Percentiles rank a stretch among this genome's conserved stretches.
phyloP scores from a whole-genome alignment of 2,888 invertebrate species.

The Terebella lapidaria region DNA sequence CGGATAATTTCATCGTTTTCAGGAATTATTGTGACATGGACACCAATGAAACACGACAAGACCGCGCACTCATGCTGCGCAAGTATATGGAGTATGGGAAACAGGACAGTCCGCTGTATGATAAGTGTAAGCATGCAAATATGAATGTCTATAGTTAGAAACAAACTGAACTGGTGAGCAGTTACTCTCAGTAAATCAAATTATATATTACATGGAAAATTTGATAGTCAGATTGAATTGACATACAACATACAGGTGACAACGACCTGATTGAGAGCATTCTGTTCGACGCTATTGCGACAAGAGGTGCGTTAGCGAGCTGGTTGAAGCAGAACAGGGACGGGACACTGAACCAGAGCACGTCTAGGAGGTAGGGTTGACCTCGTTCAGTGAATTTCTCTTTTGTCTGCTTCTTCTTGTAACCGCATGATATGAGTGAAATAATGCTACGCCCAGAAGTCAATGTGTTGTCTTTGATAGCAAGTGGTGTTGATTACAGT shows the following conservation, averaged over 20 bases:
- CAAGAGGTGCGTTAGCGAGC: conserved; percentile 30
- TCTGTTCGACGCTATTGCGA: conserved; percentile 45
- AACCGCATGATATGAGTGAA: no score
- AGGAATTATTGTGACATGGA: conserved; percentile 24
- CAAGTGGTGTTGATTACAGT: no score
- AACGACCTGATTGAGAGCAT: conserved; percentile 38
- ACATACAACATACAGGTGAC: conserved; percentile 36
- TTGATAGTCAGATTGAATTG: background rate
- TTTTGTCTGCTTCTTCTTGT: no score
- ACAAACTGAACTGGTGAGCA: no score
- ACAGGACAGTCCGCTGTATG: conserved; percentile 7
- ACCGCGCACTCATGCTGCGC: conserved; percentile 16
- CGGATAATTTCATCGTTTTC: no score
- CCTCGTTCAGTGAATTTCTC: no score
- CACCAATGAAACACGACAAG: conserved; percentile 21
- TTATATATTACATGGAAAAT: no score
- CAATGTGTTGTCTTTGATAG: no score
- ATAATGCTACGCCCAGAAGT: no score
- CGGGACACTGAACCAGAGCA: conserved; percentile 15
- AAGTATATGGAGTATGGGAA: conserved; percentile 21
- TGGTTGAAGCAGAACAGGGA: conserved; percentile 35
- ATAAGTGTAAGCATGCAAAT: conserved; percentile 3
- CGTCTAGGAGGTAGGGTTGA: conserved; percentile 17
- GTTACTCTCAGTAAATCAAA: no score
- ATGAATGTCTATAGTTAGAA: background rate